These are phyloP conservation scores for Mionectes olivaceus DNA, from an alignment of 2,797 vertebrate species.

Conservation along the genomic window DNA sequence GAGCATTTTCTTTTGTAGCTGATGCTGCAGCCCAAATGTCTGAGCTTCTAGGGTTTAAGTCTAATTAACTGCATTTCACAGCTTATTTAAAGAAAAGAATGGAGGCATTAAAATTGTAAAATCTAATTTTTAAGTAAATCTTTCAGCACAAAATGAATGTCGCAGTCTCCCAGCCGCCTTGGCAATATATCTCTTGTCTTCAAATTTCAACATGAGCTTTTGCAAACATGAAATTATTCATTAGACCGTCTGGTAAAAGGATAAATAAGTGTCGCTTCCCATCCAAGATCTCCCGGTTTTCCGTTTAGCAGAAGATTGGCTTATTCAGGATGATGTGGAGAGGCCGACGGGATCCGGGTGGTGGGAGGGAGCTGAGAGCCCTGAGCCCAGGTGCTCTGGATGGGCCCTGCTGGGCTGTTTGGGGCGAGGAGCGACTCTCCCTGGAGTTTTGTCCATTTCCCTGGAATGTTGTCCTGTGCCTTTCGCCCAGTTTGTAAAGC, in stretches of 20 bases:
- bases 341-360: background rate
- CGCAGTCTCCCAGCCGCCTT: constrained; percentile 79
- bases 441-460: background rate
- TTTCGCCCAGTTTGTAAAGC: background rate
- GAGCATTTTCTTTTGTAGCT: constrained; percentile 81
- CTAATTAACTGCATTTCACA: constrained; percentile 87
- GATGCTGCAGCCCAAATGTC: constrained; percentile 79
- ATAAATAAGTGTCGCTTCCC: constrained; percentile 84
- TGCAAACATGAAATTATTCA: constrained; percentile 87
- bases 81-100: constrained; percentile 87
- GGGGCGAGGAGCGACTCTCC: background rate
- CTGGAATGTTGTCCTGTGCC: background rate
- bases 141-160: constrained; percentile 86
- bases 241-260: constrained; percentile 82
- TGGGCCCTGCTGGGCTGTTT: fast-evolving
- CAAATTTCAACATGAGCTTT: constrained; percentile 84
- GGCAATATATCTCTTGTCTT: constrained; percentile 84
- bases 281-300: constrained; percentile 75
- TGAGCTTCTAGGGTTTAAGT: constrained; percentile 85
- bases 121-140: constrained; percentile 88
- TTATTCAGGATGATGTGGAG: constrained; percentile 45
- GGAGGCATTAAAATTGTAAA: constrained; percentile 86
- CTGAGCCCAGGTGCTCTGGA: background rate
- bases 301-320: constrained; percentile 55
- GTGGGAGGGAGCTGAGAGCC: background rate